phyloP scores from a whole-genome alignment of 2,888 invertebrate species.

The Panopea generosa region DNA sequence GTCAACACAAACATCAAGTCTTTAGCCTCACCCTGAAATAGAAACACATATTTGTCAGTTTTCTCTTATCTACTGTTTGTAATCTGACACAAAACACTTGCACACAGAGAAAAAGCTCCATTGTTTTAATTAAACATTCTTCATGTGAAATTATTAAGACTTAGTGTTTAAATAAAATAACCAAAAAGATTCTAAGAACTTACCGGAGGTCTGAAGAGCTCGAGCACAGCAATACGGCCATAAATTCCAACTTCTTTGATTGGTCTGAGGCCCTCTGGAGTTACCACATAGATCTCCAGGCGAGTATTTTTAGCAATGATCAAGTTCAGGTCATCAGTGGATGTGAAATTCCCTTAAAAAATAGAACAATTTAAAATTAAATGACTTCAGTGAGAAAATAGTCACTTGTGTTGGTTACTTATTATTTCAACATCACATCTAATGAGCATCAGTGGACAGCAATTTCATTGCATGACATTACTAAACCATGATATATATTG shows the following conservation, averaged over 20 bases:
- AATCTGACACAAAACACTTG: background rate
- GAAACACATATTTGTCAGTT: background rate
- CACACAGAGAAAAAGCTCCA: background rate
- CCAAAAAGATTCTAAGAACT: too few species aligned
- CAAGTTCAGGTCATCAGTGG: slow-evolving; percentile 96
- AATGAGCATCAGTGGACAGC: too few species aligned
- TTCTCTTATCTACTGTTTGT: background rate
- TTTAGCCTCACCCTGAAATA: slow-evolving; percentile 93
- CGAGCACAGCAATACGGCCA: slow-evolving; percentile 97
- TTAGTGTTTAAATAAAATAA: too few species aligned
- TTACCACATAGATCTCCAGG: slow-evolving; percentile 97
- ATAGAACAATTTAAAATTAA: too few species aligned
- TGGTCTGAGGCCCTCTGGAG: slow-evolving; percentile 97
- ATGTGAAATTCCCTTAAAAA: slow-evolving; percentile 96
- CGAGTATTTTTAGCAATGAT: slow-evolving; percentile 97
- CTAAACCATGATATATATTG: too few species aligned
- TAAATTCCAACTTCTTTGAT: slow-evolving; percentile 97
- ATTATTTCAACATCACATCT: background rate
- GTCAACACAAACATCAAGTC: slow-evolving; percentile 97
- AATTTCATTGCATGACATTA: too few species aligned
- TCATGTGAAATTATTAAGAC: too few species aligned
- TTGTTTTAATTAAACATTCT: too few species aligned
- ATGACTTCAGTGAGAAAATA: slow-evolving; percentile 13
- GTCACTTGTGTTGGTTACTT: background rate
- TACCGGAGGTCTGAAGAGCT: slow-evolving; percentile 95